These are phyloP conservation scores for Myotis planiceps DNA, from an alignment of 2,797 vertebrate species.

Conservation along the genomic window DNA sequence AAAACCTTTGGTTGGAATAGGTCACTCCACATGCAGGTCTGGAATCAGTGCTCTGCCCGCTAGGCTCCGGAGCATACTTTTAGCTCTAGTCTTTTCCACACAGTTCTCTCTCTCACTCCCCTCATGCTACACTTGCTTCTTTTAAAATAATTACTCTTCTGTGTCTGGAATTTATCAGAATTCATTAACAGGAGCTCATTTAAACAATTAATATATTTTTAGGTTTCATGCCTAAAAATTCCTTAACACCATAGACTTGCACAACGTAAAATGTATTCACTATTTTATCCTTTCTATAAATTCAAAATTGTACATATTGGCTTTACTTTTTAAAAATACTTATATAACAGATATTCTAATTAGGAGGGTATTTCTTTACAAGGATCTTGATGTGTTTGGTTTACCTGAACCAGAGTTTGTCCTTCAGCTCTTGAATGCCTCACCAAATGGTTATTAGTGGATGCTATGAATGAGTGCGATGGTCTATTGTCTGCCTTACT, in stretches of 20 bases:
- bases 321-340: background rate
- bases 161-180: background rate
- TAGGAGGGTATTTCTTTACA: background rate
- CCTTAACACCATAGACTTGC: background rate
- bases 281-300: background rate
- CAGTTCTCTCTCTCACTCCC: background rate
- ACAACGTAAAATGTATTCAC: background rate
- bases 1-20: background rate
- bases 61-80: background rate
- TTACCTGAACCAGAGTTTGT: constrained; percentile 94
- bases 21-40: background rate
- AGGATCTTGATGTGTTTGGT: background rate
- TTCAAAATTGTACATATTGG: background rate
- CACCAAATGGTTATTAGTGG: constrained; percentile 88
- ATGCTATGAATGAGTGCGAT: constrained; percentile 92
- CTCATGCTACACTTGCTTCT: background rate
- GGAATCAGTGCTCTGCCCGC: background rate
- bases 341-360: background rate
- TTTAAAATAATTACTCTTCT: background rate
- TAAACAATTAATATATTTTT: constrained; percentile 15
- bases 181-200: background rate
- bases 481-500: constrained; percentile 92
- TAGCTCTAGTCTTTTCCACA: background rate
- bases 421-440: constrained; percentile 95
- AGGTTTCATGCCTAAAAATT: background rate